phyloP scores from a whole-genome alignment of 2,797 vertebrate species.

The Lateolabrax maculatus region DNA sequence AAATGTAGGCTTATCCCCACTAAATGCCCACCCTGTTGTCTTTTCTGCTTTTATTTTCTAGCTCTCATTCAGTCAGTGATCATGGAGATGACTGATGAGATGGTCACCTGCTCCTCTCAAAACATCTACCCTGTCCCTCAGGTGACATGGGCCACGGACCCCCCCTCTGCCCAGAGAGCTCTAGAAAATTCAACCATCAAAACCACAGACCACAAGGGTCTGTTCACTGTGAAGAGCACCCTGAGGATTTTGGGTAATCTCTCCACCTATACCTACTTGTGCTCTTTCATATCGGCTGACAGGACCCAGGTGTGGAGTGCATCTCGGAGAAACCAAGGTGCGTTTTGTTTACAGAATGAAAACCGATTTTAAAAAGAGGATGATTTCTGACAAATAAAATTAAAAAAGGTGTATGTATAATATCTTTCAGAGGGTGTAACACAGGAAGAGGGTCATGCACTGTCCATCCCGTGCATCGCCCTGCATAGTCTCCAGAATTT shows the following conservation, averaged over 20 bases:
- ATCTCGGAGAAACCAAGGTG: conserved; percentile 84
- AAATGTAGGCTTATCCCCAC: neutral
- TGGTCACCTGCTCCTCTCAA: conserved; percentile 80
- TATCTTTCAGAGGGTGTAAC: conserved; percentile 66
- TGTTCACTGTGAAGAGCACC: conserved; percentile 82
- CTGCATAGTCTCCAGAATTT: conserved; percentile 81
- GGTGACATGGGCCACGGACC: conserved; percentile 82
- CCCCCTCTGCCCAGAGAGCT: conserved; percentile 62
- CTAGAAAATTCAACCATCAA: conserved; percentile 75
- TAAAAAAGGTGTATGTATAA: neutral
- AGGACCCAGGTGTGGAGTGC: conserved; percentile 84
- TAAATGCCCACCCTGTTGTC: neutral
- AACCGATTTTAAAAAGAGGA: neutral
- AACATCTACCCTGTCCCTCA: conserved; percentile 85
- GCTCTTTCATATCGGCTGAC: conserved; percentile 83
- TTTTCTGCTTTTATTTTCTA: conserved; percentile 40
- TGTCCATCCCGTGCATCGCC: conserved; percentile 81
- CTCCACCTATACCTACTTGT: conserved; percentile 81
- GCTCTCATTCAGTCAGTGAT: conserved; percentile 84
- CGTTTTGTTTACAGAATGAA: neutral
- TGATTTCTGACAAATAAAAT: neutral
- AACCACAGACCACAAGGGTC: conserved; percentile 83
- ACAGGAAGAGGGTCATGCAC: conserved; percentile 68
- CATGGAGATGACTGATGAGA: conserved; percentile 77
- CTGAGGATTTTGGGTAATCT: conserved; percentile 77